Evolutionary conservation across 2,888 invertebrate genomes (phyloP), one percentile per base, ranked within the genome.

Genomic region (Stenodera caucasica): DNA sequence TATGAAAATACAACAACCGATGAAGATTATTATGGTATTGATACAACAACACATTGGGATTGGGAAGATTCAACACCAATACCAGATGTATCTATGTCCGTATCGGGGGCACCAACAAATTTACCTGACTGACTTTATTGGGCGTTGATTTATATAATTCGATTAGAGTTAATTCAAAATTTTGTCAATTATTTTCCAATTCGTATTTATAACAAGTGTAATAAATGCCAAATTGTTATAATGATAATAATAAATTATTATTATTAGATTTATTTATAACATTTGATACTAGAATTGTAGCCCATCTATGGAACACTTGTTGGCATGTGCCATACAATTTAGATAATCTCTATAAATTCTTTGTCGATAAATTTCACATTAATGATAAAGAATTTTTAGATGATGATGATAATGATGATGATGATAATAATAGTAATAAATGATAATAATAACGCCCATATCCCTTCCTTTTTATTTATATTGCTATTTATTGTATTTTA

Each of bases 1-100:
- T 83, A 84, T 59, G 77, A 85, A 73, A 79, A 84, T 78, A 65
- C 82, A 79, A 77, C 75, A 54, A 70, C 72, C 53, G 79, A 80
- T 63, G 79, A 80, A 65, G 81, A 80, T 67, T 81, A 80, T 55
- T 81, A 80, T 55, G 77, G 77, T 51, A 72, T 80, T 66, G 80
- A 80, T 49, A 73, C 77, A 45, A 78, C 80, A 58, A 80, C 81
- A 35, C 75, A 77, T 58, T 74, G 76, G 70, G 80, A 78, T 70
- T 81, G 78, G 79, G 81, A 80, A 66, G 78, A 78, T 67, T 72
- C 78, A 60, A 80, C 80, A 53, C 71, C 72, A 57, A 66, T 74
- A 60, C 74, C 76, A 58, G 76, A 77, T 56, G 63, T 73, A 59
- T 64, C 66, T 32, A 63, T 58, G 62, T 67, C 70, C 58, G 69